phyloP scores from a whole-genome alignment of 2,113 vertebrate genomes.

The Cottus gobio region DNA sequence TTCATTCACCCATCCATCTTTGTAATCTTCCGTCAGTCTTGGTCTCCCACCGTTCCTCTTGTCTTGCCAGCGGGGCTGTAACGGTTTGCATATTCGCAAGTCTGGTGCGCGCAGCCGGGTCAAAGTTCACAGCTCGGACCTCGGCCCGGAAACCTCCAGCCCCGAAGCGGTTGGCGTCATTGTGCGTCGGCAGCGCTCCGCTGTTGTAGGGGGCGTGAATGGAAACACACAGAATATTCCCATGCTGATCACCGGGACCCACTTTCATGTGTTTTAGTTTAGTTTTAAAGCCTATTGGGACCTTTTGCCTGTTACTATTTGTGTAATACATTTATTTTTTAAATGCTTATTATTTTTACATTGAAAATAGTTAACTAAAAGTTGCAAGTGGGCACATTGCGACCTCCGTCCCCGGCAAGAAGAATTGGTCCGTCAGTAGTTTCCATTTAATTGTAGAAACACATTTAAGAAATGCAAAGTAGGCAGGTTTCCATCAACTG shows the following conservation, averaged over 20 bases:
- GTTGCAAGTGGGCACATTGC: background rate
- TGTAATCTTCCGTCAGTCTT: background rate
- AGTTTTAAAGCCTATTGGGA: background rate
- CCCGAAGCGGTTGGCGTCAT: too few relatives aligned
- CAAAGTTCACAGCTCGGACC: background rate
- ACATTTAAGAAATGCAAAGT: too few relatives aligned
- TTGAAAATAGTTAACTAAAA: background rate
- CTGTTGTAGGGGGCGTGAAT: too few relatives aligned
- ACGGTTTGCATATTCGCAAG: too few relatives aligned
- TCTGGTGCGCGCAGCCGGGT: background rate
- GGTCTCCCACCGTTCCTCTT: background rate
- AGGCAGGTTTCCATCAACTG: too few relatives aligned
- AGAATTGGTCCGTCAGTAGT: too few relatives aligned
- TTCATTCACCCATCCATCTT: slow-evolving; percentile 17
- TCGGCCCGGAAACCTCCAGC: too few relatives aligned
- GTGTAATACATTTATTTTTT: background rate
- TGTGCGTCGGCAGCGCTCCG: too few relatives aligned
- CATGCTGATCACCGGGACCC: background rate
- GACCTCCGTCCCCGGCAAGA: too few relatives aligned
- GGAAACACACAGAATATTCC: background rate
- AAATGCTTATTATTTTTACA: background rate
- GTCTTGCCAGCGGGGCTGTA: background rate
- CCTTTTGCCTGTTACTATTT: background rate
- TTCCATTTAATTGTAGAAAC: too few relatives aligned
- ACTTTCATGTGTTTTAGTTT: background rate